Base-by-base conservation (phyloP, 2,113 vertebrate genomes). In the Ibidorhyncha struthersii region DNA sequence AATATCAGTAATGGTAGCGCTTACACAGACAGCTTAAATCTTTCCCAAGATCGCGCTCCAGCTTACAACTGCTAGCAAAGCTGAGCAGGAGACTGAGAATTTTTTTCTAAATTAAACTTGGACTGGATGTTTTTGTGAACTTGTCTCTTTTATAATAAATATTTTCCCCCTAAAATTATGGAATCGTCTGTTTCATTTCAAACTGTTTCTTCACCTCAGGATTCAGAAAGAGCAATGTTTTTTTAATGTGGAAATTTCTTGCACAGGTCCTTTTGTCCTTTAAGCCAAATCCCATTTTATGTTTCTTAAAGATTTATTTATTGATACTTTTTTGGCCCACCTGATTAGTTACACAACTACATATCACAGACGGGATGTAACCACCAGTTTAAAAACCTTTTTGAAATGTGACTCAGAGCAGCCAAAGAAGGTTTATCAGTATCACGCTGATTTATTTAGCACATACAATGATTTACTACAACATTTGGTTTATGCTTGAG, bases 241-340 rank as follows among this genome's bases (percentile, higher is more conserved):
- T 98, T 98, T 98, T 98, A 98, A 98, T 98, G 98, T 98, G 98
- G 98, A 98, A 98, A 98, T 98, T 98, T 97, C 96, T 95, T 52
- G 85, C 89, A 94, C 97, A 94, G 91, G 29, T 98, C 95, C 96
- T 82, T 27, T 83, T 16, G 38, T 96, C 93, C 94, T 97, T 89
- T 32, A 72, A 97, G 96, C 98, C 98, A 98, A 97, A 96, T 97
- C 96, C 95, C 95, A 79, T 95, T 97, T 96, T 95, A 86, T 90
- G 83, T 97, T 98, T 72, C 93, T 82, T 91, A 83, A 95, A 95
- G 96, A 98, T 97, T 98, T 98, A 98, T 98, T 97, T 93, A 97
- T 97, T 94, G 96, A 94, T 97, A 85, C 88, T 77, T 98, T 97
- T 83, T 96, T 97, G 98, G 97, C 96, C 93, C 90, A 97, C 96